phyloP scores from a whole-genome alignment of 1,140 invertebrate genomes.

The Saccostrea cuccullata region DNA sequence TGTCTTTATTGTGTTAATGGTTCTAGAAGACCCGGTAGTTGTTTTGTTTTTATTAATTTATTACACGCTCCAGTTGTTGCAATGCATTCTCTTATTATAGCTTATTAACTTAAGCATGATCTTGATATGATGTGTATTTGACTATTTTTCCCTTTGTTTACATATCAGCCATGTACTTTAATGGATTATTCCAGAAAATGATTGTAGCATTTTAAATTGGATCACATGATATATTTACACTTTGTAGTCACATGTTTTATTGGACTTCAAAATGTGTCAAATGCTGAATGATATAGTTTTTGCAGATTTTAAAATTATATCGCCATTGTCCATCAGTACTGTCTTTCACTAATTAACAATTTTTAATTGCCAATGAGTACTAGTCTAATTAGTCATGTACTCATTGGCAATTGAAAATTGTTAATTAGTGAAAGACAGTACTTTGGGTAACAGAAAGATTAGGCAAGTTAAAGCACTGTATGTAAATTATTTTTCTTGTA shows the following conservation, averaged over 20 bases:
- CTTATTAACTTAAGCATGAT: background rate
- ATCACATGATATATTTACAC: background rate
- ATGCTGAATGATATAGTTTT: too few relatives aligned
- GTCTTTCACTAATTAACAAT: too few relatives aligned
- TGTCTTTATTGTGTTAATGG: constrained; percentile 28
- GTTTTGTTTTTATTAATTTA: background rate
- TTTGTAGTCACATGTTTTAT: background rate
- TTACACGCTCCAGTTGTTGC: constrained; percentile 21
- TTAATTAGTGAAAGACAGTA: too few relatives aligned
- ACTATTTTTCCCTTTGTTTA: background rate
- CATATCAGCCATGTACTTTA: background rate
- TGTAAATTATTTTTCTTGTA: too few relatives aligned
- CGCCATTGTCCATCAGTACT: too few relatives aligned
- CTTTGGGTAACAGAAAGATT: too few relatives aligned
- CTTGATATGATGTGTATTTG: background rate
- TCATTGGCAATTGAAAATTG: too few relatives aligned
- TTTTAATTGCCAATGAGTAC: too few relatives aligned
- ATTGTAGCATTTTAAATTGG: too few relatives aligned
- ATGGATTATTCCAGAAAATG: background rate
- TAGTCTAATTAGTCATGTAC: too few relatives aligned
- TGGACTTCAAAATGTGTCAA: background rate
- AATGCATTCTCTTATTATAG: background rate
- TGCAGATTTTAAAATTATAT: too few relatives aligned
- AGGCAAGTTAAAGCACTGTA: too few relatives aligned
- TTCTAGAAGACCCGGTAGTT: constrained; percentile 29